phyloP scores from a whole-genome alignment of 2,797 vertebrate genomes.

The Cyprinella venusta region DNA sequence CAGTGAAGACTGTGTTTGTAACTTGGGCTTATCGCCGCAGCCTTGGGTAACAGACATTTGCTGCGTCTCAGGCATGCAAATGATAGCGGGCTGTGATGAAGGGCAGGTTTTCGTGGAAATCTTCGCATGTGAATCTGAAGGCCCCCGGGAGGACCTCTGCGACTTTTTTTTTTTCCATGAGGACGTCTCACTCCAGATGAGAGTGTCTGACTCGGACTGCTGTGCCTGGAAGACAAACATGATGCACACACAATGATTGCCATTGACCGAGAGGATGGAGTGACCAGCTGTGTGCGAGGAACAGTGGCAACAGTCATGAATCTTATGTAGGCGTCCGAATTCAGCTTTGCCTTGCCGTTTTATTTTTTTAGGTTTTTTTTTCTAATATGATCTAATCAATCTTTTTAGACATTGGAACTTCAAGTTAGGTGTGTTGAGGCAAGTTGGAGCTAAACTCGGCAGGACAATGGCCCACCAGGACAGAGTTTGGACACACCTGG shows the following conservation, averaged over 20 bases:
- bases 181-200: conserved; percentile 42
- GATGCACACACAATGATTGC: conserved; percentile 60
- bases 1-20: conserved; percentile 20
- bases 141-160: conserved; percentile 11
- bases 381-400: neutral
- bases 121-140: conserved; percentile 31
- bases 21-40: conserved; percentile 41
- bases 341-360: neutral
- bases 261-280: conserved; percentile 53
- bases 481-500: neutral
- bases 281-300: conserved; percentile 38
- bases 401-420: neutral
- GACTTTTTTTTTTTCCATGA: conserved; percentile 32
- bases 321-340: conserved; percentile 16
- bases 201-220: conserved; percentile 34
- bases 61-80: conserved; percentile 32
- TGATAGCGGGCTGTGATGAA: conserved; percentile 1
- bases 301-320: conserved; percentile 41
- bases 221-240: conserved; percentile 58
- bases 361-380: neutral
- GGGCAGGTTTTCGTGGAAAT: conserved; percentile 25
- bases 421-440: neutral
- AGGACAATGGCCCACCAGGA: neutral
- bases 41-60: conserved; percentile 33
- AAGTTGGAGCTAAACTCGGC: neutral